Evolutionary conservation across 2,113 vertebrate genomes (phyloP).

Genomic region (Engystomops pustulosus): DNA sequence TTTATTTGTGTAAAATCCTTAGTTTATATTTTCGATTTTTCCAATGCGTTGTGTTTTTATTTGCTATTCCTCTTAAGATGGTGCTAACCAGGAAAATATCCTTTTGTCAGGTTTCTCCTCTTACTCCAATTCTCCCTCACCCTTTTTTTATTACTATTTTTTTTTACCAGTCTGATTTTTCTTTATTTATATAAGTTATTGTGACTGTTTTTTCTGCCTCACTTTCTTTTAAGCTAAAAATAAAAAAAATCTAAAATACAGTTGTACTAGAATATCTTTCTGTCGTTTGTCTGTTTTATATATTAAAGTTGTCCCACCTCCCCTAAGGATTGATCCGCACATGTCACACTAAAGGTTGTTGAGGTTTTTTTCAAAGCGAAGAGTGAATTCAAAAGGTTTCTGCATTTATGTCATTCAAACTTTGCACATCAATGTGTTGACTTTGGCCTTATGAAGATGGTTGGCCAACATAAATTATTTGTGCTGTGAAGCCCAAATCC

Average conservation of each 20-base stretch:
- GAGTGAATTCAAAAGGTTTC: too few relatives aligned
- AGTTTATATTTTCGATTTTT: constrained; percentile 37
- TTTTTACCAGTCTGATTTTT: constrained; percentile 40
- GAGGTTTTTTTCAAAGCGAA: too few relatives aligned
- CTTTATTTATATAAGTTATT: constrained; percentile 68
- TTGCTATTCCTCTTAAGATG: constrained; percentile 61
- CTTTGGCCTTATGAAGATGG: too few relatives aligned
- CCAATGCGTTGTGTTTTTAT: constrained; percentile 60
- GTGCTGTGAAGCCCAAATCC: too few relatives aligned
- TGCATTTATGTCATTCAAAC: too few relatives aligned
- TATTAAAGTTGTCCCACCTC: too few relatives aligned
- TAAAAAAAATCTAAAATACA: constrained; percentile 43
- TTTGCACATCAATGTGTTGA: too few relatives aligned
- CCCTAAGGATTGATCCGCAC: too few relatives aligned
- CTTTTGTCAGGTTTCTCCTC: constrained; percentile 25
- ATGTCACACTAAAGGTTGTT: too few relatives aligned
- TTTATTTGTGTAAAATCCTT: constrained; percentile 62
- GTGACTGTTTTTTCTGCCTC: constrained; percentile 62
- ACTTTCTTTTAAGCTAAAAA: constrained; percentile 60
- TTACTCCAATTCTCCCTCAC: not conserved
- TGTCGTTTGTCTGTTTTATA: too few relatives aligned
- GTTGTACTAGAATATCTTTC: not conserved
- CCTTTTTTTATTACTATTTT: constrained; percentile 41
- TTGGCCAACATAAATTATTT: too few relatives aligned
- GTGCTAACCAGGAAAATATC: constrained; percentile 69